Conservation (phyloP, 2,888 invertebrate genomes). For the Chelonus formosanus region DNA sequence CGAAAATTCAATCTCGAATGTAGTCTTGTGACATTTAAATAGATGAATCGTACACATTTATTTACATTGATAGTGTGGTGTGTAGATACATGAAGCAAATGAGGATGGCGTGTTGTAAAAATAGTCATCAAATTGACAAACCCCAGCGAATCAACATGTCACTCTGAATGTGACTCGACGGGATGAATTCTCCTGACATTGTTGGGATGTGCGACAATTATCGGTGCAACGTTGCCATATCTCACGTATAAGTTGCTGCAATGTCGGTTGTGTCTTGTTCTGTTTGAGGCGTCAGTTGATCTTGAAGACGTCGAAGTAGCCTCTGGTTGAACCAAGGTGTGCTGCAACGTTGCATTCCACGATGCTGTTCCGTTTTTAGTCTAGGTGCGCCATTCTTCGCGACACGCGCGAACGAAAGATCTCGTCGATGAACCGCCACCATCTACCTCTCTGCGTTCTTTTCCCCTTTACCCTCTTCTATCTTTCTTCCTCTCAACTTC, state of each 20-base stretch:
- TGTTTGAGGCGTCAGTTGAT: conserved; percentile 7
- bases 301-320: conserved; percentile 22
- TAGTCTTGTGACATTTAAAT: conserved; percentile 2
- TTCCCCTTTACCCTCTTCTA: conserved; percentile 33
- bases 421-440: conserved; percentile 17
- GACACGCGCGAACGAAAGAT: conserved; percentile 53
- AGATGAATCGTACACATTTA: too few species aligned
- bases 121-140: conserved; percentile 11
- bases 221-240: conserved; percentile 57
- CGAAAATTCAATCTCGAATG: neutral
- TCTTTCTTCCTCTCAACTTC: too few species aligned
- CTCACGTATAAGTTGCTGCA: conserved; percentile 49
- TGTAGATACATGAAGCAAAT: neutral
- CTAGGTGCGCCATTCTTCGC: conserved; percentile 60
- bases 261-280: conserved; percentile 23
- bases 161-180: conserved; percentile 34
- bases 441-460: conserved; percentile 16
- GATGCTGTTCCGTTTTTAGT: conserved; percentile 62
- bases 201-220: conserved; percentile 60
- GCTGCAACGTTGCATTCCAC: conserved; percentile 58
- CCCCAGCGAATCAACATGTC: conserved; percentile 48
- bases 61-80: conserved; percentile 1
- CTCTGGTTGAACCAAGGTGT: conserved; percentile 52
- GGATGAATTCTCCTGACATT: conserved; percentile 52
- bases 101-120: neutral